Percentiles rank a stretch among this genome's conserved stretches.
These are phyloP conservation scores for Xestia sexstrigata DNA, from an alignment of 2,888 invertebrate species.

Conservation along the genomic window DNA sequence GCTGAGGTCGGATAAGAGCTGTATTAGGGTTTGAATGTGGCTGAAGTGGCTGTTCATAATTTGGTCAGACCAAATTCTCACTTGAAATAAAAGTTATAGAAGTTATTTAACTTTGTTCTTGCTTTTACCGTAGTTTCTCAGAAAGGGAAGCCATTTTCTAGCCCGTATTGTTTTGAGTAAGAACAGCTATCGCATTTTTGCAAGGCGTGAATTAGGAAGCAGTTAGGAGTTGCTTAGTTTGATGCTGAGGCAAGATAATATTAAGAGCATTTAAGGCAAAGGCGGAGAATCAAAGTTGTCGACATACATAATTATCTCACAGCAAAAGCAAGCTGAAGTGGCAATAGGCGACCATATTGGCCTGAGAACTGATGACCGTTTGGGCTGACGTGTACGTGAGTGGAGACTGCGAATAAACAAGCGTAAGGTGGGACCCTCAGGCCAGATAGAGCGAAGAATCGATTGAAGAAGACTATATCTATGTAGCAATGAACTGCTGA, in stretches of 20 bases:
- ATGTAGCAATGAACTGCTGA: neutral
- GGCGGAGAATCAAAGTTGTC: neutral
- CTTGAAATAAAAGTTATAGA: conserved; percentile 27
- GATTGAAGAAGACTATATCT: neutral
- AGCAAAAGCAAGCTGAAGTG: neutral
- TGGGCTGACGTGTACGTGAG: neutral
- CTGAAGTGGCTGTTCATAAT: conserved; percentile 24
- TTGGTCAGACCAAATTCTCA: neutral
- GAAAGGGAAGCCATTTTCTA: neutral
- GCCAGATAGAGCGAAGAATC: neutral
- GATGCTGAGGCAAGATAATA: neutral
- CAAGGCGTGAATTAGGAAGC: no score
- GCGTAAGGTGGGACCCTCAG: neutral
- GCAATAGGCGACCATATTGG: neutral
- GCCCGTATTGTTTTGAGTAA: neutral
- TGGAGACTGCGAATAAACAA: neutral
- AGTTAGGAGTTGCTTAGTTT: neutral
- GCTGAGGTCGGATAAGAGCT: conserved; percentile 29
- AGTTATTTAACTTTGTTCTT: conserved; percentile 2
- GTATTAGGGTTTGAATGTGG: conserved; percentile 23
- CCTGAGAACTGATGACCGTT: neutral
- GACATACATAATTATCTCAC: neutral
- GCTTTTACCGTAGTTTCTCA: neutral
- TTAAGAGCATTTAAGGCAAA: neutral
- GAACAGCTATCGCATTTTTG: neutral